phyloP scores from a whole-genome alignment of 2,797 vertebrate genomes.

The Pachyuromys duprasi region DNA sequence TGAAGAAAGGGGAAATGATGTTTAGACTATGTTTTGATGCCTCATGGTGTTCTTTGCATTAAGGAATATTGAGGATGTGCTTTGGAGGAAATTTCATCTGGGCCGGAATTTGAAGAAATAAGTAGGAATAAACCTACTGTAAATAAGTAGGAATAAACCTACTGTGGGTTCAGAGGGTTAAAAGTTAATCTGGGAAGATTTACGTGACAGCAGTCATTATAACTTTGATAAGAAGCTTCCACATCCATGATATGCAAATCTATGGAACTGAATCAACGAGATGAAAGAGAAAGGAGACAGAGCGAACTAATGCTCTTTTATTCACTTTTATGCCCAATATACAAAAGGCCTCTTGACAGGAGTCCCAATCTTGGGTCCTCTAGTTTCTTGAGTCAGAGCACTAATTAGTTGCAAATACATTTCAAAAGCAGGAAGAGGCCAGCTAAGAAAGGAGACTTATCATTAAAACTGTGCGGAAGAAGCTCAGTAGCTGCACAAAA shows the following conservation, averaged over 20 bases:
- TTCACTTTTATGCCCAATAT: not conserved
- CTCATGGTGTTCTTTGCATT: conserved; percentile 33
- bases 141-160: not conserved
- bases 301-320: not conserved
- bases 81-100: not conserved
- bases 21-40: not conserved
- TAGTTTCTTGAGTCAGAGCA: not conserved
- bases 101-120: not conserved
- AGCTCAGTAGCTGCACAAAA: not conserved
- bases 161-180: not conserved
- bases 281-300: not conserved
- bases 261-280: not conserved
- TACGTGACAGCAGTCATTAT: not conserved
- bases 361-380: not conserved
- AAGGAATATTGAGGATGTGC: not conserved
- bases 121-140: not conserved
- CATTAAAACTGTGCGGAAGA: not conserved
- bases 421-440: not conserved
- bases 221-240: not conserved
- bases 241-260: not conserved
- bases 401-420: not conserved
- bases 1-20: conserved; percentile 27
- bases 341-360: not conserved
- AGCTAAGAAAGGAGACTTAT: not conserved
- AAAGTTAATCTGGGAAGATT: fast-evolving